phyloP scores from a whole-genome alignment of 1,140 invertebrate genomes.

The Drosophila dunni region DNA sequence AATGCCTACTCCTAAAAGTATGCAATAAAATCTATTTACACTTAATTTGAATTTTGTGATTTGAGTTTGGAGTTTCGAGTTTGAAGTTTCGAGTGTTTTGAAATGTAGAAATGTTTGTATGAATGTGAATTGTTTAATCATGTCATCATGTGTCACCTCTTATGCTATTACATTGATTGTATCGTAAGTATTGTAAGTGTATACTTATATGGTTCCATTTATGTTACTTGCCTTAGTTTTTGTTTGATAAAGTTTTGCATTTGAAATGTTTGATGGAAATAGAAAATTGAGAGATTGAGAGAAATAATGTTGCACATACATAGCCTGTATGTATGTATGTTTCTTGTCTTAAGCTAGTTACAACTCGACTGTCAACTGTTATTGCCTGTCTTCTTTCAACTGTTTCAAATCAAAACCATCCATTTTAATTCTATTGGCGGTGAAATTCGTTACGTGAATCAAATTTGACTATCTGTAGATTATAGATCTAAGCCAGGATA shows the following conservation, averaged over 20 bases:
- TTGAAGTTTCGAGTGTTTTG: slow-evolving; percentile 45
- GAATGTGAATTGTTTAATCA: slow-evolving; percentile 20
- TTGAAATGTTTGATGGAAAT: slow-evolving; percentile 40
- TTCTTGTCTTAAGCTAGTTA: slow-evolving; percentile 43
- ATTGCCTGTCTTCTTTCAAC: slow-evolving; percentile 2
- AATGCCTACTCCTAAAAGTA: slow-evolving; percentile 63
- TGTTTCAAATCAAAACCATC: slow-evolving; percentile 44
- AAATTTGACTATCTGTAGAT: slow-evolving; percentile 23
- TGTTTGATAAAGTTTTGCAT: slow-evolving; percentile 41
- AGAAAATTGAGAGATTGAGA: slow-evolving; percentile 28
- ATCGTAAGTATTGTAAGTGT: slow-evolving; percentile 32
- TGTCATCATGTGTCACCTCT: slow-evolving; percentile 51
- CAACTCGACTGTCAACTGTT: slow-evolving; percentile 30
- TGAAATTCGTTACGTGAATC: slow-evolving; percentile 68
- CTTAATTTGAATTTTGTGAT: slow-evolving; percentile 32
- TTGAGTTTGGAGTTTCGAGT: too few relatives aligned
- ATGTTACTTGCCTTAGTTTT: slow-evolving; percentile 33
- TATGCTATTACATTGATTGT: slow-evolving; percentile 81
- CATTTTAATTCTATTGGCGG: slow-evolving; percentile 72
- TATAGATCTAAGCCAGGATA: slow-evolving; percentile 58
- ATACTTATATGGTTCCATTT: slow-evolving; percentile 74
- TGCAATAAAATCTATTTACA: slow-evolving; percentile 82
- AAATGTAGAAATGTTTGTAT: slow-evolving; percentile 48
- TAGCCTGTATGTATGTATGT: neutral
- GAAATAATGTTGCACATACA: slow-evolving; percentile 23